Evolutionary conservation across 1,140 invertebrate species (phyloP).

Genomic region (Yoshiicerus persimilis): DNA sequence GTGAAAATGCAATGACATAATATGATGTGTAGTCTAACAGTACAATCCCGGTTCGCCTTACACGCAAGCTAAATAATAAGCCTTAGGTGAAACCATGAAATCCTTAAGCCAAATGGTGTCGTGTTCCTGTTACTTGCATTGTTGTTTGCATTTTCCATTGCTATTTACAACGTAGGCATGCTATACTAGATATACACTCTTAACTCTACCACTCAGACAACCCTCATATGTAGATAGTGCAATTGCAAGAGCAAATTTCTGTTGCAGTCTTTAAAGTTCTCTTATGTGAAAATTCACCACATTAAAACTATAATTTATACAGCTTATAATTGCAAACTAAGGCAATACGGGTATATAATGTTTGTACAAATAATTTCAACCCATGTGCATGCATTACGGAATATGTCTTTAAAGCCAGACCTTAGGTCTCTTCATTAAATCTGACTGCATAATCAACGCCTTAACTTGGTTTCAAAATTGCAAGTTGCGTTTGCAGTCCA

Average conservation of each 20-base stretch:
- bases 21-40: constrained; percentile 1
- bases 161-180: not conserved
- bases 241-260: too few relatives aligned
- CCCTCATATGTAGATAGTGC: too few relatives aligned
- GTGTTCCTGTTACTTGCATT: not conserved
- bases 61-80: constrained; percentile 11
- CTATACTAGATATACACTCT: too few relatives aligned
- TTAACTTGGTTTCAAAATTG: not conserved
- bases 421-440: not conserved
- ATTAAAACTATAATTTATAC: not conserved
- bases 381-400: not conserved
- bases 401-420: not conserved
- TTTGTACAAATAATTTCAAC: too few relatives aligned
- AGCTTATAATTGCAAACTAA: not conserved
- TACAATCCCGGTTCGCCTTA: constrained; percentile 5
- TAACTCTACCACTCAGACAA: too few relatives aligned
- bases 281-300: not conserved
- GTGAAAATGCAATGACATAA: constrained; percentile 14
- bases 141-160: not conserved
- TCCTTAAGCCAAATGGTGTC: not conserved
- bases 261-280: not conserved
- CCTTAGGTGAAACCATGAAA: not conserved
- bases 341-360: too few relatives aligned
- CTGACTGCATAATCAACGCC: not conserved
- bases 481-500: not conserved